Base-by-base conservation (phyloP, 2,888 invertebrate species). In the Dione vanillae region DNA sequence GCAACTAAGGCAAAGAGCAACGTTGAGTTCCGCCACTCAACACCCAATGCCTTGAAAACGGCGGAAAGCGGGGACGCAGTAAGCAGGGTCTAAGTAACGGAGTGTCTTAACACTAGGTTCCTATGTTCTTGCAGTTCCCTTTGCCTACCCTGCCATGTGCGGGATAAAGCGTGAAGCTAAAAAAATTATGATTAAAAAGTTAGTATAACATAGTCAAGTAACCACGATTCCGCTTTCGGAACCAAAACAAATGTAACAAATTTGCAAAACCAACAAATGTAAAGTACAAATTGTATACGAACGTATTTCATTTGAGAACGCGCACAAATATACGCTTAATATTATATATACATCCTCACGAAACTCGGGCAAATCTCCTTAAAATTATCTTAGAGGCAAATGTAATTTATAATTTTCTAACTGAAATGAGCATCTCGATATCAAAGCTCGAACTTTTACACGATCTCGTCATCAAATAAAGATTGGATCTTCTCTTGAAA, bases 361-460 rank as follows among this genome's bases (percentile, higher is more conserved):
- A 69, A 69, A 69, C 70, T 70, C 69, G 74, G 70, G 70, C 69
- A 75, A 74, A 64, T 64, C 64, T 64, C 40, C 64, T 64, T 64
- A 64, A 64, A 64, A 64, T 64, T 64, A 64, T 77, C 75, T 76
- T 72, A 72, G 74, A 74, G 70, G 74, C 76, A 79, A 79, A 79
- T 78, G 76, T 76, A 78, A 79, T 78, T 78, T 76, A 77, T 77
- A 77, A 78, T 75, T 77, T 77, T 77, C 74, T 74, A 78, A 79
- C 73, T 74, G 76, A 77, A 80, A 80, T 80, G 78, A 80, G 75
- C 78, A 78, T 76, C 75, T 74, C 75, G 75, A 78, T 76, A 78
- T 79, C 77, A 76, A 77, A 78, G 75, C 76, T 75, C 54, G 70
- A 76, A 78, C 74, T 79, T 80, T 77, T 70, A 77, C 74, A 74